Evolutionary conservation across 2,113 vertebrate genomes (phyloP).

Genomic region (Myrmecophaga tridactyla): DNA sequence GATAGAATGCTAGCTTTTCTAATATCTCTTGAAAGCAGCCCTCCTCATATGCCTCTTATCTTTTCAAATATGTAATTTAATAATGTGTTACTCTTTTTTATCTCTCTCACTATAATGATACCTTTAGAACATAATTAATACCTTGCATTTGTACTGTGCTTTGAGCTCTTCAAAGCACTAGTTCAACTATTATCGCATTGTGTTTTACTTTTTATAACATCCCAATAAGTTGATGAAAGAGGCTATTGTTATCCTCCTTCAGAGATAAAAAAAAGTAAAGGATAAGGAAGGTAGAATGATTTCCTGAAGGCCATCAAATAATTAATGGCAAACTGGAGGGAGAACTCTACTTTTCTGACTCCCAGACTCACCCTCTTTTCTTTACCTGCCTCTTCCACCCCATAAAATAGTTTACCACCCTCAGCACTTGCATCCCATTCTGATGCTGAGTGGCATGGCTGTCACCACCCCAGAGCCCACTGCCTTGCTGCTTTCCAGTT

Average conservation of each 20-base stretch:
- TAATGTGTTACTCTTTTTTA: constrained; percentile 60
- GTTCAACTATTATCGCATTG: constrained; percentile 43
- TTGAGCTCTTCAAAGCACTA: constrained; percentile 41
- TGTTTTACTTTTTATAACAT: constrained; percentile 30
- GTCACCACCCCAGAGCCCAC: constrained; percentile 13
- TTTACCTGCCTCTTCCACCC: neutral
- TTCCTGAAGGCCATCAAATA: neutral
- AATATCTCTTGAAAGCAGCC: constrained; percentile 54
- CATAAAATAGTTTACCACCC: neutral
- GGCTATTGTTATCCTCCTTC: constrained; percentile 33
- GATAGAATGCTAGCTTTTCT: constrained; percentile 54
- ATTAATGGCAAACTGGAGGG: neutral
- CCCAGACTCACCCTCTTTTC: neutral
- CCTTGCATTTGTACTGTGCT: constrained; percentile 7
- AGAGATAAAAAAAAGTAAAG: neutral
- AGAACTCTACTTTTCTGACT: neutral
- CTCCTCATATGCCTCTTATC: constrained; percentile 50
- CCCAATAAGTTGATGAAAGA: neutral
- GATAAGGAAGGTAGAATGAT: constrained; percentile 1
- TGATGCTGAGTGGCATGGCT: neutral
- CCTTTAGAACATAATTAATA: constrained; percentile 68
- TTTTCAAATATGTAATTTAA: constrained; percentile 67
- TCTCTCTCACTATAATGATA: constrained; percentile 52
- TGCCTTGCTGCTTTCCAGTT: constrained; percentile 39
- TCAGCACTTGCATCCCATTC: neutral